These are phyloP conservation scores for Aleiodes testaceus DNA, from an alignment of 2,888 invertebrate genomes.

Conservation along the genomic window DNA sequence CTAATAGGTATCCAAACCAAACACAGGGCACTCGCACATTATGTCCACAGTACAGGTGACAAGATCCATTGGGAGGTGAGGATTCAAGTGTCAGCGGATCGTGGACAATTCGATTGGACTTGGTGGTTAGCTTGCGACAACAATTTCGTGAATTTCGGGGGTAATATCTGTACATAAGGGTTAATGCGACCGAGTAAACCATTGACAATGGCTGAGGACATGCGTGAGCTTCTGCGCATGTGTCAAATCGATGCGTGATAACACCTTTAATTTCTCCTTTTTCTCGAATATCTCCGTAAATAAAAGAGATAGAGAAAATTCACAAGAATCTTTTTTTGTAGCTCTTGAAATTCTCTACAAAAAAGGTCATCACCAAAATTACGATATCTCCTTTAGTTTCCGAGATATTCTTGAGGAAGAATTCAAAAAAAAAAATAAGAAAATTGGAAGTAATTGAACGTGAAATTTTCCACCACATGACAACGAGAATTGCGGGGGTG, in stretches of 20 bases:
- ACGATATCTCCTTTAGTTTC: no score
- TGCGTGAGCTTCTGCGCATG: constrained; percentile 18
- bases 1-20: constrained; percentile 28
- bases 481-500: not conserved
- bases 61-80: not conserved
- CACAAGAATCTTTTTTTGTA: no score
- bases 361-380: no score
- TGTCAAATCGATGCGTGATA: constrained; percentile 24
- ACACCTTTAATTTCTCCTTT: no score
- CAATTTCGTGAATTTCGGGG: constrained; percentile 37
- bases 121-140: constrained; percentile 35
- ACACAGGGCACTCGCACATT: constrained; percentile 2
- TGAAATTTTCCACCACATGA: constrained; percentile 36
- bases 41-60: constrained; percentile 4
- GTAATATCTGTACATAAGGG: constrained; percentile 27
- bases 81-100: constrained; percentile 39
- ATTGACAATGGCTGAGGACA: constrained; percentile 18
- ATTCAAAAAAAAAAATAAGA: not conserved
- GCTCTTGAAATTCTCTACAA: no score
- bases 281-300: no score
- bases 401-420: no score
- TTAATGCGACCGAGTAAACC: constrained; percentile 9
- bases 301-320: no score
- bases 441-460: constrained; percentile 30
- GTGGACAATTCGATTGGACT: constrained; percentile 39